Conservation (phyloP, 2,113 vertebrate species). For the Burhinus bistriatus region DNA sequence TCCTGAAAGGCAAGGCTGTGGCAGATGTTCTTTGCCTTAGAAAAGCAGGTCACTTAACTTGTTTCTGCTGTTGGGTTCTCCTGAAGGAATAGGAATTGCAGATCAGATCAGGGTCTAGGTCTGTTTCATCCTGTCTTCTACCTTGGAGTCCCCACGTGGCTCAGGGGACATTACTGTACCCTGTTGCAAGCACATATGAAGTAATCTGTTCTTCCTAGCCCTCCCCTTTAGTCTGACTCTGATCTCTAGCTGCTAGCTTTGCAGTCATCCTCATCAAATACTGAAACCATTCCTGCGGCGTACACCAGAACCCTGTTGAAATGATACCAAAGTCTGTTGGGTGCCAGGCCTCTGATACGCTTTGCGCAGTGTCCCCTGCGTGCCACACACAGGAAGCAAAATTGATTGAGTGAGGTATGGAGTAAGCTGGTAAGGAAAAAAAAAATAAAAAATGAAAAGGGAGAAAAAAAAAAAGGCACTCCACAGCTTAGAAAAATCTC, state of each 20-base stretch:
- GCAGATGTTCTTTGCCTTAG: background rate
- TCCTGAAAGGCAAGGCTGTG: background rate
- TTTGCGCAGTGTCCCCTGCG: background rate
- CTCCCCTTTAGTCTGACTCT: background rate
- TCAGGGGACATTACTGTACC: background rate
- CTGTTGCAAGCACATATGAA: background rate
- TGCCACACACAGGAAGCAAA: slow-evolving; percentile 2
- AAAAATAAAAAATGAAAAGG: background rate
- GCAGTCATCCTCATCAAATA: background rate
- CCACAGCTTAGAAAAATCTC: slow-evolving; percentile 63
- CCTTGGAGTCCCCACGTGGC: fast-evolving
- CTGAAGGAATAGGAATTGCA: background rate
- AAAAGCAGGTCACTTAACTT: background rate
- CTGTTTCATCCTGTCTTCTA: background rate
- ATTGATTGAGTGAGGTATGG: background rate
- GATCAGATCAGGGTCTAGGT: background rate
- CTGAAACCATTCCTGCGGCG: background rate
- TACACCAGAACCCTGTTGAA: background rate
- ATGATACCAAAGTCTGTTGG: background rate
- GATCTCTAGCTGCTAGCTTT: background rate
- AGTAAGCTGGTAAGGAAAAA: background rate
- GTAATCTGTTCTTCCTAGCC: background rate
- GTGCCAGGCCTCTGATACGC: background rate
- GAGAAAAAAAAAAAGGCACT: slow-evolving; percentile 7
- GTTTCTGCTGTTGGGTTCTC: background rate